Conservation (phyloP, 1,140 invertebrate genomes). For the Myzus persicae region DNA sequence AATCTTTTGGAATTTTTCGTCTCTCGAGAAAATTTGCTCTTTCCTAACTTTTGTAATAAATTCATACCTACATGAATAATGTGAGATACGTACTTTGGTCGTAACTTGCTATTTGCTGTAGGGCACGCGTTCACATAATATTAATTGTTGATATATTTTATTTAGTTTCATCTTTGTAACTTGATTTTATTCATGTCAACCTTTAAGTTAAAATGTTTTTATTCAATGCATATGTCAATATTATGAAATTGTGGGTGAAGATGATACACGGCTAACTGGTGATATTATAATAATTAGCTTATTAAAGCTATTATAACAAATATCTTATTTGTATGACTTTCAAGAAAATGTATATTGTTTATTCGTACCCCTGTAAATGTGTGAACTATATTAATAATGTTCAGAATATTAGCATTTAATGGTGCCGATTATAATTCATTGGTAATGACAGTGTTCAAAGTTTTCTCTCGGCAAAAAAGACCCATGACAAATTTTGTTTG, state of each 20-base stretch:
- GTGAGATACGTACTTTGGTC: background rate
- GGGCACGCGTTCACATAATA: background rate
- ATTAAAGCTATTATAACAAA: background rate
- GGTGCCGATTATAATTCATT: background rate
- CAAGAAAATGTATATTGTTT: background rate
- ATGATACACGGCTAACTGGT: background rate
- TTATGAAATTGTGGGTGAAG: background rate
- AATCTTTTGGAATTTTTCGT: background rate
- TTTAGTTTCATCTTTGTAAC: background rate
- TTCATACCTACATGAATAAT: background rate
- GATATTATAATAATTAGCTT: no score
- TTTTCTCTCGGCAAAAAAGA: background rate
- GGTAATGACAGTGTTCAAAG: background rate
- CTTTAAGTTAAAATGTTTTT: background rate
- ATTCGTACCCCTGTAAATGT: background rate
- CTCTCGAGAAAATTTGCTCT: background rate
- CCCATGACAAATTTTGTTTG: background rate
- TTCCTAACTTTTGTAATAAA: background rate
- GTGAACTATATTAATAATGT: no score
- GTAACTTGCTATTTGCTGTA: background rate
- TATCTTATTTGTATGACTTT: background rate
- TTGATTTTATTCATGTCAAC: background rate
- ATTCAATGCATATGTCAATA: background rate
- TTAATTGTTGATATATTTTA: background rate
- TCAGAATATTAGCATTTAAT: background rate